Base-by-base conservation (phyloP, 2,888 invertebrate genomes). In the Idaea dimidiata region DNA sequence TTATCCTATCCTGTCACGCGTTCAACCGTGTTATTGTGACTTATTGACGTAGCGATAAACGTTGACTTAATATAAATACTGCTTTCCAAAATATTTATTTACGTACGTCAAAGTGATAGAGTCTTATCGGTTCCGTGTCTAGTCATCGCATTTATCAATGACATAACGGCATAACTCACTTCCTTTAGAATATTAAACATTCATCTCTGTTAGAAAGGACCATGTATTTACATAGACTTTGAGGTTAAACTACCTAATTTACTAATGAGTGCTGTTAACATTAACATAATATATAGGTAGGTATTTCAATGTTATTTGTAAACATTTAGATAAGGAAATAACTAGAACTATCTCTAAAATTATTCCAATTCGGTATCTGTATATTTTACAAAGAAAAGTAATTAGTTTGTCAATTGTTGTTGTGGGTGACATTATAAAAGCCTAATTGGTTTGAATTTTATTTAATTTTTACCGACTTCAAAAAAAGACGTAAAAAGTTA, bases 71-170 rank as follows among this genome's bases (percentile, higher is more conserved):
- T 5, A 24, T 24, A 54, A 54, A 59, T 57, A 63, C 62, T 66
- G 65, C 64, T 66, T 64, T 59, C 31, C n/a, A 60, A 63, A 64
- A 65, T 64, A 43, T 43, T 43, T 43, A 17, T 66, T 60, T 62
- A 61, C 65, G 57, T 62, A 61, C 65, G 58, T 62, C 59, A 67
- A 60, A 59, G 64, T 66, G 69, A 70, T 65, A 66, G 57, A 54
- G 66, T 59, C 62, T 66, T 75, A 79, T 77, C 77, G 76, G 75
- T 78, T 79, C 77, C 72, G 73, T 67, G 73, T 73, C 71, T 77
- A 76, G 73, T 76, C 77, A 75, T 71, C 73, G 72, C 75, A 78
- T 79, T 82, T 43, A 82, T 80, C 80, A 74, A 75, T 74, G 64
- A 71, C 77, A 70, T 77, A 79, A 81, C 79, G 81, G 78, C 80